A percentile compares a stretch with the other conserved stretches of the same genome.
Conservation (phyloP, 1,140 invertebrate genomes). For the Trichonephila clavipes region DNA sequence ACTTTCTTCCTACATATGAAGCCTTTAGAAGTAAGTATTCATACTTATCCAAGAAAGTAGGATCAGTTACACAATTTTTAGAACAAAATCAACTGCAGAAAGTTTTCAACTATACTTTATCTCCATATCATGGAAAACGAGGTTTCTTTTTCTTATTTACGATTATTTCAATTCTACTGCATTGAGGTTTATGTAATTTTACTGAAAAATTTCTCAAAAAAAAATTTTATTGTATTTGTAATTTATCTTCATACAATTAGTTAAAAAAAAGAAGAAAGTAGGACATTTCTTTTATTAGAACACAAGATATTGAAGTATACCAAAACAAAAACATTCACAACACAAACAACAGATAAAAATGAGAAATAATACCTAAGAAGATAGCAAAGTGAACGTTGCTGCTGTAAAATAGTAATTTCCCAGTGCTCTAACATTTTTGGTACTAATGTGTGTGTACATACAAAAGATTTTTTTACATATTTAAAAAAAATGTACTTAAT, state of each 20-base stretch:
- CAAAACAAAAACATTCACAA: not conserved
- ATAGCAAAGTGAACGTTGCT: not conserved
- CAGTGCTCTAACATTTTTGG: slow-evolving; percentile 43
- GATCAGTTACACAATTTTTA: slow-evolving; percentile 1
- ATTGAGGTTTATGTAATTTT: not conserved
- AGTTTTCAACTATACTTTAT: not conserved
- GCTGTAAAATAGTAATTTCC: slow-evolving; percentile 20
- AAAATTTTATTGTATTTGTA: not conserved
- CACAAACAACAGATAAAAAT: not conserved
- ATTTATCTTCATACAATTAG: not conserved
- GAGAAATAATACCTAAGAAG: not conserved
- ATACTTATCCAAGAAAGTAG: not conserved
- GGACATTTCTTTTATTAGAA: not conserved
- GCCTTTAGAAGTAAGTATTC: not conserved
- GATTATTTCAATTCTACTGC: not conserved
- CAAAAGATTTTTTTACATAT: slow-evolving; percentile 31
- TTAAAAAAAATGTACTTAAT: slow-evolving; percentile 14
- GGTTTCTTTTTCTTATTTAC: not conserved
- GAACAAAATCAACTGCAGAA: not conserved
- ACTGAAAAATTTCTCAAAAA: not conserved
- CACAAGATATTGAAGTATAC: not conserved
- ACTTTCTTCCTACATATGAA: not conserved
- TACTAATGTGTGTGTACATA: slow-evolving; percentile 48
- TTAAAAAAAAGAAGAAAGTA: not conserved
- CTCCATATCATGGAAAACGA: not conserved